Base-by-base conservation (phyloP, 37 sponge, comb jelly and placozoan species). In the Mnemiopsis leidyi region DNA sequence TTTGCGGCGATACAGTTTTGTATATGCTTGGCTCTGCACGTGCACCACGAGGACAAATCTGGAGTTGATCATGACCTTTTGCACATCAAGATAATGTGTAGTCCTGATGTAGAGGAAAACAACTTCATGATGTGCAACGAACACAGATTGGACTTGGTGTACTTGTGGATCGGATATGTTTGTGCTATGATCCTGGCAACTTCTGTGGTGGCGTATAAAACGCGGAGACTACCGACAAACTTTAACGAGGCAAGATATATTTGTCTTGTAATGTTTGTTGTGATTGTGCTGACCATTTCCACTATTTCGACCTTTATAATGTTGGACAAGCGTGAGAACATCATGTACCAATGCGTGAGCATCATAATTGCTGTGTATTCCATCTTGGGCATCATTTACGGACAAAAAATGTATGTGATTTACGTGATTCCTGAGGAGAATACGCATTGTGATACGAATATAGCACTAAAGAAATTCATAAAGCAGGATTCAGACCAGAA, bases 51-150 rank as follows among this genome's bases (percentile, higher is more conserved):
- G 24, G 23, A 40, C n/a, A 7, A 85, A 0, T 5, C 7, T 5
- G 16, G 38, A 23, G 90, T 35, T 7, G 36, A 30, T 1, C 2
- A 79, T 36, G 2, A 69, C 2, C 23, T 5, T 2, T 23, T 85
- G 16, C 90, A 85, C 35, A 61, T 85, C 29, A 85, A 85, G 29
- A 85, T 25, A 23, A 25, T 85, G 61, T 85, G 90, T 25, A 39
- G 24, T 16, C 13, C 3, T 7, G 90, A 85, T 85, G 61, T 85
- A 3, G 23, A 7, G n/a, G 23, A 85, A 39, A 9, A 32, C 90
- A 85, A 85, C 90, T 85, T 85, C 30, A 39, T n/a, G 29, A 85
- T 85, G 90, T 85, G 90, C 29, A 85, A 85, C 61, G 90, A 85
- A 26, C 38, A 77, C 36, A 77, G 79, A 77, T 39, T 85, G 90